Evolutionary conservation across 53 echinoderm and acorn worm genomes (phyloP), one percentile per base, ranked within the genome.

Genomic region (Henricia sp.): DNA sequence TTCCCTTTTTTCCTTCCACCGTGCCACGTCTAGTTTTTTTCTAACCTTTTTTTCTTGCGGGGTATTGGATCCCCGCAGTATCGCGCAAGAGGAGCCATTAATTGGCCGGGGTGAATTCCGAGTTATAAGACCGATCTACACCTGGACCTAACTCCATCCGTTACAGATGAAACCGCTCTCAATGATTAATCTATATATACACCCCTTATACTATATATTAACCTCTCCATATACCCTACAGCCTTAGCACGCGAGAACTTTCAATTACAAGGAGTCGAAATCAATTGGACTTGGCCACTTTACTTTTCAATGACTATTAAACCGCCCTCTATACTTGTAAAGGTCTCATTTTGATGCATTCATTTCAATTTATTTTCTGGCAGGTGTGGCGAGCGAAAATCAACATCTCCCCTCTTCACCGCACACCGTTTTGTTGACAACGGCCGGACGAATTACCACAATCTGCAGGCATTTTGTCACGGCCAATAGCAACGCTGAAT

Each of bases 251-350:
- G 59, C 38, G 59, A 37, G 74, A 55, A 54, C 40, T 55, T 19
- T 41, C 58, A 76, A 34, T 57, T 76, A 57, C 57, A 76, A 76
- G 56, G 76, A 55, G 57, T 27, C 21, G 11, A 38, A 76, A 76
- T 76, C 76, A 76, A 76, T 76, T 57, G 33, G 20, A 59, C 35
- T 57, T 57, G 58, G 39, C 27, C 40, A 37, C 76, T 38, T 13
- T 28, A 6, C 17, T n/a, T n/a, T n/a, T n/a, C n/a, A n/a, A n/a
- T n/a, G n/a, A n/a, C n/a, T n/a, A n/a, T n/a, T n/a, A n/a, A n/a
- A n/a, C n/a, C n/a, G n/a, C n/a, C n/a, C n/a, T n/a, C n/a, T n/a
- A n/a, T n/a, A n/a, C n/a, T n/a, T n/a, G n/a, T n/a, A n/a, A n/a
- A n/a, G n/a, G n/a, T n/a, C n/a, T n/a, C n/a, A n/a, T n/a, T n/a